phyloP scores from a whole-genome alignment of 2,797 vertebrate species.

The Okamejei kenojei region DNA sequence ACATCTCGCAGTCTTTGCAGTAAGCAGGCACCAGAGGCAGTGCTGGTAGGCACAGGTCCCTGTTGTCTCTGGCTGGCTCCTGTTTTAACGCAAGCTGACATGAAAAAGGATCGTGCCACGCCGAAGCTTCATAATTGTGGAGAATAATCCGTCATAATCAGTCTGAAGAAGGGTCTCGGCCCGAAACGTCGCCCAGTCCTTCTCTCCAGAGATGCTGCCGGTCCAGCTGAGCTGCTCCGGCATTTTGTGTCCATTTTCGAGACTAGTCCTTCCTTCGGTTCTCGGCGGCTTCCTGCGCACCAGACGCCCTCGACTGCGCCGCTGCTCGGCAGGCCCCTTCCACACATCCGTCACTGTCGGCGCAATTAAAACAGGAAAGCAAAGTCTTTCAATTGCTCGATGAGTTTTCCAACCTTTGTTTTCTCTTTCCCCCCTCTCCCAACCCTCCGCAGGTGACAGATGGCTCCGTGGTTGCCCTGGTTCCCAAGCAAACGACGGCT shows the following conservation, averaged over 20 bases:
- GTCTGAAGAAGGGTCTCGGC: no score
- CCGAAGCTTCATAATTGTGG: not conserved
- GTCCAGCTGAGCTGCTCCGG: no score
- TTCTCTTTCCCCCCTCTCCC: not conserved
- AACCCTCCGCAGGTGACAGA: conserved; percentile 72
- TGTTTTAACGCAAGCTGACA: not conserved
- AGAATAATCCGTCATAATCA: not conserved
- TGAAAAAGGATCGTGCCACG: not conserved
- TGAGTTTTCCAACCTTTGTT: conserved; percentile 16
- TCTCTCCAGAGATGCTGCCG: no score
- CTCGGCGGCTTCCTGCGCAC: not conserved
- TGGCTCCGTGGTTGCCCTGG: conserved; percentile 85
- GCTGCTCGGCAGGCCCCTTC: not conserved
- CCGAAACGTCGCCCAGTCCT: no score
- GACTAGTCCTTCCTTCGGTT: not conserved
- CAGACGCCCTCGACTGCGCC: not conserved
- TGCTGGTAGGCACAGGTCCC: not conserved
- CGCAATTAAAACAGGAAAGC: not conserved
- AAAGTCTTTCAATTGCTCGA: conserved; percentile 1
- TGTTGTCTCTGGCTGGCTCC: not conserved
- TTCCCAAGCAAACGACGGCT: conserved; percentile 94
- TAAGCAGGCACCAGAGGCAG: not conserved
- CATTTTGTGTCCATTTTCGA: no score
- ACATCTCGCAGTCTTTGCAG: not conserved
- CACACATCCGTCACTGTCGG: not conserved